Evolutionary conservation across 2,113 vertebrate genomes (phyloP).

Genomic region (Microcebus jonahi): DNA sequence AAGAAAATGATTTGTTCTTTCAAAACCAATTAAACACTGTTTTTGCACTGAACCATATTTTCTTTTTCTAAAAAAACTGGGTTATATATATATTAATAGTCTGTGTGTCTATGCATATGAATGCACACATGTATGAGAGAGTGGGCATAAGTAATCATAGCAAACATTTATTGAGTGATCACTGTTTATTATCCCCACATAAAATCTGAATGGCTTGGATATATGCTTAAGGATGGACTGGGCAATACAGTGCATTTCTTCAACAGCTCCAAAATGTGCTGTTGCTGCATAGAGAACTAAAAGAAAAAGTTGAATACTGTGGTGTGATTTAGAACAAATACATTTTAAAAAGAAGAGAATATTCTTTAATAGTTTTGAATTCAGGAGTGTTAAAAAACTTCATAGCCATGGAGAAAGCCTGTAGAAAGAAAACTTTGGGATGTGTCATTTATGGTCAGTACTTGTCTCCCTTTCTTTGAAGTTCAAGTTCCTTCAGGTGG

Average conservation of each 20-base stretch:
- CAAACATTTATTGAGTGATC: neutral
- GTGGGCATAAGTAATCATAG: neutral
- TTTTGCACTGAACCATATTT: neutral
- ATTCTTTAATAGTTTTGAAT: neutral
- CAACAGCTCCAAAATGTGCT: neutral
- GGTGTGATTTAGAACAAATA: neutral
- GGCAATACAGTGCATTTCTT: neutral
- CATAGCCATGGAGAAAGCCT: neutral
- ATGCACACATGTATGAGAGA: neutral
- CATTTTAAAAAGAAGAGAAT: neutral
- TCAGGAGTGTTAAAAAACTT: neutral
- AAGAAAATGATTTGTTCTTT: neutral
- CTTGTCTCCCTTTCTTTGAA: conserved; percentile 15
- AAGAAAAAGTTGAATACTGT: neutral
- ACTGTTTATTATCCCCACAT: neutral
- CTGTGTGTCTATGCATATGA: neutral
- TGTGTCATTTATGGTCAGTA: neutral
- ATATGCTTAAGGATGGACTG: neutral
- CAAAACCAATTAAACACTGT: neutral
- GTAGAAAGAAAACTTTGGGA: neutral
- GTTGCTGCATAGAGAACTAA: accelerated
- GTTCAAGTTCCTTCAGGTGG: neutral
- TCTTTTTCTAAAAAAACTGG: neutral
- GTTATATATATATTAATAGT: neutral
- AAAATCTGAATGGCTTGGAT: neutral